phyloP scores from a whole-genome alignment of 2,888 invertebrate species.

The Anorthoa munda region DNA sequence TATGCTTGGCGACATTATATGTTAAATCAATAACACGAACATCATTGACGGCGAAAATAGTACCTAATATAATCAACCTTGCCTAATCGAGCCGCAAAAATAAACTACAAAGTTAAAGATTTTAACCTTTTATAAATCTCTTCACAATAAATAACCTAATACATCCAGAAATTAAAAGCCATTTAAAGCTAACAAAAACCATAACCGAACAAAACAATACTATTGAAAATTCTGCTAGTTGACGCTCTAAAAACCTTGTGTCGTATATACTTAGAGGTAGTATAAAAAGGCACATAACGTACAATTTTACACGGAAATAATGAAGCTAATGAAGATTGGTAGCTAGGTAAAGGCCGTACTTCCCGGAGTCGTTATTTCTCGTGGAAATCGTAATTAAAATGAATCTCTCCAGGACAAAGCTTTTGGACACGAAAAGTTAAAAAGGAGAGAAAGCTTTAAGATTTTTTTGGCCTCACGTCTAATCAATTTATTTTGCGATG shows the following conservation, averaged over 20 bases:
- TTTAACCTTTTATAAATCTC: no score
- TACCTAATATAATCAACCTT: not conserved
- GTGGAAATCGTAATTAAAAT: conserved; percentile 89
- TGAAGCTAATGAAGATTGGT: conserved; percentile 88
- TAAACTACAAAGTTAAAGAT: no score
- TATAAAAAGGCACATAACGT: conserved; percentile 67
- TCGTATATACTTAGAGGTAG: conserved; percentile 14
- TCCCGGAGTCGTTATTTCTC: conserved; percentile 81
- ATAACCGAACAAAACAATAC: not conserved
- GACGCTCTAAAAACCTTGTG: conserved; percentile 23
- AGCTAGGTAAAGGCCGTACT: conserved; percentile 82
- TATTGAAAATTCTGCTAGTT: conserved; percentile 10
- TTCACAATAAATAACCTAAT: no score
- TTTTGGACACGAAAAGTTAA: conserved; percentile 80
- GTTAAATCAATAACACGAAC: conserved; percentile 25
- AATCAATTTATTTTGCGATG: conserved; percentile 67
- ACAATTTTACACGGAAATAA: conserved; percentile 82
- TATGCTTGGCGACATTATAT: conserved; percentile 9
- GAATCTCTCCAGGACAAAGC: conserved; percentile 82
- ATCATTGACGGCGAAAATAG: not conserved
- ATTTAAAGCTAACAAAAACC: no score
- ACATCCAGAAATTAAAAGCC: not conserved
- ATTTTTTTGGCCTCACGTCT: conserved; percentile 68
- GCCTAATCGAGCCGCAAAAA: not conserved
- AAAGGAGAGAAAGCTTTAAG: conserved; percentile 72